phyloP scores from a whole-genome alignment of 1,140 invertebrate species.

The Atta colombica region DNA sequence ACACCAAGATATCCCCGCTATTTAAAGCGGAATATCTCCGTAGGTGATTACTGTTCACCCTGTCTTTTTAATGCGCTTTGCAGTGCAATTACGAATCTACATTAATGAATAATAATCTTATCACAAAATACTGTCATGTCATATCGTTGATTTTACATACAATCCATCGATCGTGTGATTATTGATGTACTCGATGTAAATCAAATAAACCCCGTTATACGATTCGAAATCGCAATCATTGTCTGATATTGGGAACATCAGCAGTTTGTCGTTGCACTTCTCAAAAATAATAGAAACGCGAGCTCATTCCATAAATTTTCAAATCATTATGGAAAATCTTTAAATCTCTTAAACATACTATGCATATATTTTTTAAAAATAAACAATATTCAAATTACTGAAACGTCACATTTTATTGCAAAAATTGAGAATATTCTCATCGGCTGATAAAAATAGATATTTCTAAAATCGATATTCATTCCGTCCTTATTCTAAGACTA shows the following conservation, averaged over 20 bases:
- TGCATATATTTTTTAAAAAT: not conserved
- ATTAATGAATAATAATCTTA: conserved; percentile 32
- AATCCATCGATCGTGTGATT: conserved; percentile 1
- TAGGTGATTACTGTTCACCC: conserved; percentile 2
- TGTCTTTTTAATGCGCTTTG: not conserved
- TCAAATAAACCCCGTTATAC: conserved; percentile 30
- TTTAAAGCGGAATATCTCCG: not conserved
- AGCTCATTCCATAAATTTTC: not conserved
- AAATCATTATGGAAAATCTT: not conserved
- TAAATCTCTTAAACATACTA: not conserved
- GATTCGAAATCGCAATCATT: conserved; percentile 26
- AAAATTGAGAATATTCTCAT: not conserved
- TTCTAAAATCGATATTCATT: not conserved
- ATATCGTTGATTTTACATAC: conserved; percentile 22
- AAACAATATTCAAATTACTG: not conserved
- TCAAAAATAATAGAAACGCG: not conserved
- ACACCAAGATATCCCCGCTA: conserved; percentile 8
- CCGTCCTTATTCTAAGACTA: no score
- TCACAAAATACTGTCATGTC: not conserved
- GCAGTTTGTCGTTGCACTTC: not conserved
- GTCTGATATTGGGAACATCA: not conserved
- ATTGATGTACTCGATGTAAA: not conserved
- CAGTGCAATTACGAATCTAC: not conserved
- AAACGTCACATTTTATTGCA: not conserved
- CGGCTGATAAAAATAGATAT: not conserved